A percentile compares a stretch with the other conserved stretches of the same genome.
phyloP scores from a whole-genome alignment of 2,797 vertebrate species.

The Rhynchonycteris naso region DNA sequence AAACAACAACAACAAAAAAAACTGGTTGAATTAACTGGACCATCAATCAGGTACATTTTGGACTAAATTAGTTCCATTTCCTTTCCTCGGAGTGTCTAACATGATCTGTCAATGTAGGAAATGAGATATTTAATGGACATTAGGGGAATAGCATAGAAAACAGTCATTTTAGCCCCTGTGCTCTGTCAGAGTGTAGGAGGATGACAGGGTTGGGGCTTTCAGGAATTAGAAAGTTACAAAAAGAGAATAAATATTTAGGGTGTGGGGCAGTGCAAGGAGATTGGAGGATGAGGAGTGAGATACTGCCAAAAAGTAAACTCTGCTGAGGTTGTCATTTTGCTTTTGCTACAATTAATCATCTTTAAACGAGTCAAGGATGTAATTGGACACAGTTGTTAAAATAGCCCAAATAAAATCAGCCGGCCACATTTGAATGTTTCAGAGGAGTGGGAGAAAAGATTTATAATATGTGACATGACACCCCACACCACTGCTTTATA shows the following conservation, averaged over 20 bases:
- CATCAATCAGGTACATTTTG: not conserved
- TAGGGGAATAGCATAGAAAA: not conserved
- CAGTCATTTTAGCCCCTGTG: not conserved
- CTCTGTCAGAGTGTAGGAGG: not conserved
- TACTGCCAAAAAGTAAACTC: not conserved
- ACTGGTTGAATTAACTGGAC: not conserved
- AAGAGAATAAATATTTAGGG: not conserved
- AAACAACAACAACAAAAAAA: not conserved
- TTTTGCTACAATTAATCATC: conserved; percentile 31
- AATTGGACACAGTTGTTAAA: conserved; percentile 71
- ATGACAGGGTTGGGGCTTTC: not conserved
- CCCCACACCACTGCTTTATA: not conserved
- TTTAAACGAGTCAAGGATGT: conserved; percentile 43
- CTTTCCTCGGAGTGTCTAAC: not conserved
- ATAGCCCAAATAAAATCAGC: conserved; percentile 56
- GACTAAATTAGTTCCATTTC: conserved; percentile 31
- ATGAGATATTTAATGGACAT: not conserved
- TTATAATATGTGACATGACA: not conserved
- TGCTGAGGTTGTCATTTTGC: conserved; percentile 38
- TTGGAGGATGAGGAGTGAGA: not conserved
- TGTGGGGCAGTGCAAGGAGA: not conserved
- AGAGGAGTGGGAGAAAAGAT: not conserved
- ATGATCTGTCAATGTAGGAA: not conserved
- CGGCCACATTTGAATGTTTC: not conserved
- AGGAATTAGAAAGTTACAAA: not conserved